These are phyloP conservation scores for Operophtera brumata DNA, from an alignment of 2,888 invertebrate species.

Conservation along the genomic window DNA sequence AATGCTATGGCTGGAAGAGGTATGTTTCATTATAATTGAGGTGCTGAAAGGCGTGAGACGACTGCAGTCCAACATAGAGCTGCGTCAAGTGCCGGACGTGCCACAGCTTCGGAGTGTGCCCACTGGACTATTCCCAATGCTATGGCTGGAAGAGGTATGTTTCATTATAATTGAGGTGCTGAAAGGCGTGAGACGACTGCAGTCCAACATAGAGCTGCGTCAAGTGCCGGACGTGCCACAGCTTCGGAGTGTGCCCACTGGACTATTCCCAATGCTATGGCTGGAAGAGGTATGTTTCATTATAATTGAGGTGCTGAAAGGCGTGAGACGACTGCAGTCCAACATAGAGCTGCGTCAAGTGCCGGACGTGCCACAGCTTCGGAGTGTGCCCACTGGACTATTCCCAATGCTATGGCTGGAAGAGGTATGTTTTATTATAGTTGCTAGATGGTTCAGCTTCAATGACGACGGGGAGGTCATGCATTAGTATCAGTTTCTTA, in stretches of 20 bases:
- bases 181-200: conserved; percentile 72
- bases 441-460: too few species aligned
- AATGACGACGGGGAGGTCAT: too few species aligned
- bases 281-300: conserved; percentile 74
- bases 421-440: conserved; percentile 70
- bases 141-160: conserved; percentile 82
- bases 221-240: conserved; percentile 63
- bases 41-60: conserved; percentile 75
- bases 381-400: conserved; percentile 76
- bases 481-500: too few species aligned
- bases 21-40: conserved; percentile 51
- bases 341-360: conserved; percentile 76
- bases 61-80: conserved; percentile 79
- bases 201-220: conserved; percentile 79
- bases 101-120: conserved; percentile 74
- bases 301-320: conserved; percentile 79
- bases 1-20: conserved; percentile 82
- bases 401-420: conserved; percentile 82
- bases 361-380: conserved; percentile 65
- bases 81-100: conserved; percentile 63
- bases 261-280: conserved; percentile 82
- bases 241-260: conserved; percentile 75
- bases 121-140: conserved; percentile 79
- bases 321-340: conserved; percentile 77
- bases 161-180: conserved; percentile 73